Evolutionary conservation across 2,113 vertebrate genomes (phyloP), one percentile per base, ranked within the genome.

Genomic region (Addax nasomaculatus): DNA sequence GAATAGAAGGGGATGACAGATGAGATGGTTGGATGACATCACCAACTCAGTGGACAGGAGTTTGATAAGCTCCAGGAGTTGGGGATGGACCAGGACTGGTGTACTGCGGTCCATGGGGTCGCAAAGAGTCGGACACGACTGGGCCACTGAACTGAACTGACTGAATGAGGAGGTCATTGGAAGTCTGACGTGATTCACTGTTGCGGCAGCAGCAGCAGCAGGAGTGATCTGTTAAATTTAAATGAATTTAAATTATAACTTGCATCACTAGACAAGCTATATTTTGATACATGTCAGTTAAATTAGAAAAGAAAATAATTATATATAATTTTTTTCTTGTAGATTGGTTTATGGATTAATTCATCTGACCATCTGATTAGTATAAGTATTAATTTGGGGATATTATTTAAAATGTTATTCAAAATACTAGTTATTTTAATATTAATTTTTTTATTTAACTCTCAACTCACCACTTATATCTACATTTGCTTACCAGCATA

Each of bases 261-360:
- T 36, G 21, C 30, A 57, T 9, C 16, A 49, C 36, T 64, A 88
- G 36, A 19, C 33, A 96, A 95, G 5, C 64, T 60, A 3, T 29
- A 78, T 81, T 57, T 64, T 47, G 4, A 80, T 49, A 83, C 23
- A 3, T 33, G 33, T 78, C 27, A 94, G 57, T 89, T 89, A 86
- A 73, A 17, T 86, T n/a, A 79, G 27, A 91, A 80, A 79, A 73
- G 53, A 64, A 91, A 91, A 57, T 29, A 91, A 62, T 43, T 93
- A n/a, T 49, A 92, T 57, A 78, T 7, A 45, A 85, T n/a, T 21
- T 16, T 76, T 36, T 76, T 36, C 51, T 11, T 73, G 14, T 70
- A 3, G 29, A 16, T 73, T 85, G 45, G 17, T 67, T 91, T 76
- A 45, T 55, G 49, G 81, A 60, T 79, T n/a, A 90, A 93, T 39